Evolutionary conservation across 2,113 vertebrate species (phyloP).

Genomic region (Zeus faber): DNA sequence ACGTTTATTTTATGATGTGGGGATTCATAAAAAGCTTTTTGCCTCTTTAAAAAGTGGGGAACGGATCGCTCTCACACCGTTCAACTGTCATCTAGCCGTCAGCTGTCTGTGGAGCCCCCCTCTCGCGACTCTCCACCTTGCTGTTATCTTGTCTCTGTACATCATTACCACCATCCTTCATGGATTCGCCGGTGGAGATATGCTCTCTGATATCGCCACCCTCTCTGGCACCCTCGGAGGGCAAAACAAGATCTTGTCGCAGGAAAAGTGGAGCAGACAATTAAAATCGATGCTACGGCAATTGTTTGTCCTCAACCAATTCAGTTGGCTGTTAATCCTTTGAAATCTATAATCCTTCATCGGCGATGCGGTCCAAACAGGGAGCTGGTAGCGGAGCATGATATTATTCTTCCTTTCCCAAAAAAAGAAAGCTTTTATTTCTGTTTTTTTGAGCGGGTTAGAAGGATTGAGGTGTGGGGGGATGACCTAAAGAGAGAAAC

Average conservation of each 20-base stretch:
- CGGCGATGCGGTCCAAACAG: conserved; percentile 31
- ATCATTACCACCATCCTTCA: conserved; percentile 72
- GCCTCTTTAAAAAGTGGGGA: conserved; percentile 40
- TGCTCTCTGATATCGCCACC: conserved; percentile 61
- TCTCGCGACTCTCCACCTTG: conserved; percentile 62
- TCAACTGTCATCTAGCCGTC: conserved; percentile 60
- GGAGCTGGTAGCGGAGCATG: conserved; percentile 39
- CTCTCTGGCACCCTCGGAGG: conserved; percentile 34
- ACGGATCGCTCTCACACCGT: conserved; percentile 41
- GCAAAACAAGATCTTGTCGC: conserved; percentile 69
- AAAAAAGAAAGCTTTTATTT: conserved; percentile 11
- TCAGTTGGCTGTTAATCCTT: conserved; percentile 60
- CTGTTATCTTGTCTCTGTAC: conserved; percentile 72
- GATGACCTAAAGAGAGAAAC: too few species aligned
- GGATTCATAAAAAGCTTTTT: too few species aligned
- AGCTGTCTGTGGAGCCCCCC: conserved; percentile 57
- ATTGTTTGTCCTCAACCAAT: conserved; percentile 62
- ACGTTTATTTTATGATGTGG: conserved; percentile 35
- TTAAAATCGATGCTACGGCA: conserved; percentile 69
- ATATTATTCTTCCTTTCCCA: conserved; percentile 35
- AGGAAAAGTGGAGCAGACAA: conserved; percentile 61
- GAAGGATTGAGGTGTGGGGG: neutral
- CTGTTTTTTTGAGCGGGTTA: neutral
- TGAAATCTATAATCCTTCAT: conserved; percentile 64
- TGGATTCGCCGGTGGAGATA: conserved; percentile 68